phyloP scores from a whole-genome alignment of 2,888 invertebrate species.

The Laspeyria flexula region DNA sequence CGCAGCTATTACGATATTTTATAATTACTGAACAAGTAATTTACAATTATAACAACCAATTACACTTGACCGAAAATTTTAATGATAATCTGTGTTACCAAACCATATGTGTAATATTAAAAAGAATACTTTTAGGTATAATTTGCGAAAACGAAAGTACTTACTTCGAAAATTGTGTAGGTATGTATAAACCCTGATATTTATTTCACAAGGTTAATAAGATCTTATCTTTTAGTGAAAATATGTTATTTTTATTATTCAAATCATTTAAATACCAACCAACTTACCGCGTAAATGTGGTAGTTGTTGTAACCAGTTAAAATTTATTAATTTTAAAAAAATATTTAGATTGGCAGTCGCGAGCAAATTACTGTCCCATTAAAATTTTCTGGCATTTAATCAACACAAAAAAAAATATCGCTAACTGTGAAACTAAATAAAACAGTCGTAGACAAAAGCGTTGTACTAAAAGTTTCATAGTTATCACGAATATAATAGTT shows the following conservation, averaged over 20 bases:
- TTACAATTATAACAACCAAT: conserved; percentile 1
- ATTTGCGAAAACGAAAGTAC: neutral
- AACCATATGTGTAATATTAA: too few species aligned
- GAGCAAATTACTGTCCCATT: conserved; percentile 5
- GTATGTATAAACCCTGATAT: conserved; percentile 9
- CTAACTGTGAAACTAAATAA: conserved; percentile 3
- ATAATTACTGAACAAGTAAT: too few species aligned
- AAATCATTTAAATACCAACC: neutral
- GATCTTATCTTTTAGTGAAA: neutral
- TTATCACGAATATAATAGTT: conserved; percentile 32
- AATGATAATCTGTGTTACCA: too few species aligned
- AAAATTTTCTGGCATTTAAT: conserved; percentile 32
- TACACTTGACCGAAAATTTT: neutral
- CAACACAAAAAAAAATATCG: conserved; percentile 17
- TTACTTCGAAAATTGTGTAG: too few species aligned
- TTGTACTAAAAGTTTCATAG: conserved; percentile 12
- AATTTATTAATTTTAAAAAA: neutral
- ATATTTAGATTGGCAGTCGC: neutral
- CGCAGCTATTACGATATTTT: too few species aligned
- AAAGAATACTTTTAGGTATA: too few species aligned
- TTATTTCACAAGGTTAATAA: conserved; percentile 5
- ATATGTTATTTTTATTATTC: conserved; percentile 1
- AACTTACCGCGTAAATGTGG: neutral
- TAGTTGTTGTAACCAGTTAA: neutral
- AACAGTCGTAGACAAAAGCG: conserved; percentile 6